These are phyloP conservation scores for Drosophila parvula DNA, from an alignment of 1,140 invertebrate species.

Conservation along the genomic window DNA sequence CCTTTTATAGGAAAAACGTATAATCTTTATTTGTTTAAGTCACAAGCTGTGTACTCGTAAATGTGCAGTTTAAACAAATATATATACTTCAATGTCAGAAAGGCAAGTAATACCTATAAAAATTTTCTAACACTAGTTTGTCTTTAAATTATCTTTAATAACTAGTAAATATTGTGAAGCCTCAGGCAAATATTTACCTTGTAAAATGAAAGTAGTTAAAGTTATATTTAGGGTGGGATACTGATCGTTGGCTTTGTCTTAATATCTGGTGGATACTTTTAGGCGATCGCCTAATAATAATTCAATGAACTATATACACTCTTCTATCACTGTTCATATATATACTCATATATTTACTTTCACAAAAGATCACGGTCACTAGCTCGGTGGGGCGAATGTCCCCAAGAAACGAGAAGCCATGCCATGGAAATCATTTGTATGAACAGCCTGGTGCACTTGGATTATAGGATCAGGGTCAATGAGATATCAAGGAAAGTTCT, in stretches of 20 bases:
- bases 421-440: background rate
- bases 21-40: background rate
- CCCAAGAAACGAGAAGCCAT: background rate
- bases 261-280: background rate
- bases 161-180: background rate
- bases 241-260: background rate
- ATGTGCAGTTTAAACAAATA: background rate
- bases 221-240: background rate
- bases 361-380: background rate
- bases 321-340: too few species aligned
- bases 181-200: background rate
- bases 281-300: background rate
- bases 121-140: background rate
- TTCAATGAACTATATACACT: too few species aligned
- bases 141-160: background rate
- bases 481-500: background rate
- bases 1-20: background rate
- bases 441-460: background rate
- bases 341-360: too few species aligned
- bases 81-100: background rate
- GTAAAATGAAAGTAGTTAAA: background rate
- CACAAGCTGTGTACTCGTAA: background rate
- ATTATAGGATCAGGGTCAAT: background rate
- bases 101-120: background rate
- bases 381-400: background rate